Evolutionary conservation across 1,140 invertebrate species (phyloP), one percentile per base, ranked within the genome.

Genomic region (Campoletis sonorensis): DNA sequence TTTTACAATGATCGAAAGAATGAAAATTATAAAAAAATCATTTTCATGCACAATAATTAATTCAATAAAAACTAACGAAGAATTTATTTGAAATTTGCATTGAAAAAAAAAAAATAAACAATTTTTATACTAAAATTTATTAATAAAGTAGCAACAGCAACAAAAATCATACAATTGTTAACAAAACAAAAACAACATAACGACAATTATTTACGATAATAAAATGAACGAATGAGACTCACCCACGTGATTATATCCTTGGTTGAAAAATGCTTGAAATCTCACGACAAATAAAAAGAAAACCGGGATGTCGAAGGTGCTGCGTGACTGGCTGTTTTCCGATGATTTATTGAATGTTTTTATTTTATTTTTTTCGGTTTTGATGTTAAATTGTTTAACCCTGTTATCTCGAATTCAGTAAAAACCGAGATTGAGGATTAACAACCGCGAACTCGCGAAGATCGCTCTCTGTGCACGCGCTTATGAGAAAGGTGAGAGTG

Each of bases 401-500:
- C 81, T 70, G 78, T 76, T 73, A 72, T 71, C 77, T 37, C 18
- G 21, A 79, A 40, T 73, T 11, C n/a, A 37, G 54, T 21, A 11
- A 26, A 71, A 79, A 75, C 67, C 68, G 79, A 79, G 70, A 81
- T 81, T 51, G 64, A 79, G 54, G 54, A 61, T 84, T 58, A 81
- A 61, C 58, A 67, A 79, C 70, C 80, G 58, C 75, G 75, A 70
- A 79, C 77, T 78, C 78, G 86, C 84, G 85, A 84, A 86, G 58
- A 85, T 83, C 82, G 83, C 80, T 68, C 82, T 82, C 78, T 40
- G 86, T 83, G 84, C 81, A 83, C 86, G 82, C 82, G 85, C 86
- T 89, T 88, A 87, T 85, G 85, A 89, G 88, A 89, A 89, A 88
- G 87, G 88, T 89, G 87, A 89, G 88, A 88, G 91, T 90, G 91